Percentiles rank a stretch among this genome's conserved stretches.
Evolutionary conservation across 2,888 invertebrate species (phyloP).

Genomic region (Tanypteryx hageni): DNA sequence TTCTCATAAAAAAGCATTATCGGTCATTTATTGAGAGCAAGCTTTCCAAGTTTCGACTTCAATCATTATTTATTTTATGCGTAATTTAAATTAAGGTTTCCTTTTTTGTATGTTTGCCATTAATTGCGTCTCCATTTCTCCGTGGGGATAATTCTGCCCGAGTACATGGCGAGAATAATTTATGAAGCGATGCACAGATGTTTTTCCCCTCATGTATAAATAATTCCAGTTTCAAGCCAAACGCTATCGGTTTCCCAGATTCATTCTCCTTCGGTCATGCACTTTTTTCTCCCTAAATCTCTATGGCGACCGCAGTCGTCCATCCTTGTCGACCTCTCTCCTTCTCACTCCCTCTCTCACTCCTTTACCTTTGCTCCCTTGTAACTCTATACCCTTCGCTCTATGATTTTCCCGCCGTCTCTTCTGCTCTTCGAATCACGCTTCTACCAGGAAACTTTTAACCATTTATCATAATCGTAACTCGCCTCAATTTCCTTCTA

Average conservation of each 20-base stretch:
- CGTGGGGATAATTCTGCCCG: too few relatives aligned
- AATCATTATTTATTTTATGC: too few relatives aligned
- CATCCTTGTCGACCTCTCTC: background rate
- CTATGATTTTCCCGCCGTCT: background rate
- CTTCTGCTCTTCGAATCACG: background rate
- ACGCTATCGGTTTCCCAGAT: background rate
- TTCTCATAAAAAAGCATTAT: too few relatives aligned
- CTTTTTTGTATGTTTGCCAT: too few relatives aligned
- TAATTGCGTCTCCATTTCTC: too few relatives aligned
- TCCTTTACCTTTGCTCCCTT: background rate
- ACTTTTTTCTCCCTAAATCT: background rate
- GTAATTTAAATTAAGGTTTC: too few relatives aligned
- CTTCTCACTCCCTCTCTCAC: background rate
- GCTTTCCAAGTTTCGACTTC: too few relatives aligned
- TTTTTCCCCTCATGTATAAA: too few relatives aligned
- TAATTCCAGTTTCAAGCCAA: background rate
- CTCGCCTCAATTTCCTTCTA: slow-evolving; percentile 21
- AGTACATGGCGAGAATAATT: too few relatives aligned
- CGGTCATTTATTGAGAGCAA: too few relatives aligned
- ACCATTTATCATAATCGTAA: slow-evolving; percentile 7
- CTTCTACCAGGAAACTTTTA: background rate
- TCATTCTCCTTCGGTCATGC: background rate
- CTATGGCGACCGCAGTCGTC: background rate
- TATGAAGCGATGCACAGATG: too few relatives aligned
- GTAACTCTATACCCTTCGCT: background rate